Conservation (phyloP, 2,888 invertebrate species). For the Diplazon laetatorius region DNA sequence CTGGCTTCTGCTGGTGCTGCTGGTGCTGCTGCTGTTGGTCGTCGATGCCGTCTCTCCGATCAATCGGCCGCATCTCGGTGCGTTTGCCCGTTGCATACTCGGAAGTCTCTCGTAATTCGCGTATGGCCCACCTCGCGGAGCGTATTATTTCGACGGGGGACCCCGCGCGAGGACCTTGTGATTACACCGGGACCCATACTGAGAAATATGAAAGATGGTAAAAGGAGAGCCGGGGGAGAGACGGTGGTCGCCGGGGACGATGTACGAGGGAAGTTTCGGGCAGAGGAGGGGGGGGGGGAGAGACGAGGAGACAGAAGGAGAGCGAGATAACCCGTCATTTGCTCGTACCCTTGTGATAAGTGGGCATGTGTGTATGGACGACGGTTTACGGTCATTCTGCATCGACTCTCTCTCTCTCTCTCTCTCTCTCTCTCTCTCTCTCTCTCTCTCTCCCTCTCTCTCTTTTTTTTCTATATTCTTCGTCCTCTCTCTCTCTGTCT, state of each 20-base stretch:
- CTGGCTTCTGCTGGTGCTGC: slow-evolving; percentile 30
- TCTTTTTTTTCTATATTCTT: not conserved
- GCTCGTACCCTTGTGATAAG: slow-evolving; percentile 69
- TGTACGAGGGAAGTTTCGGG: slow-evolving; percentile 27
- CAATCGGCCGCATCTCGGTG: slow-evolving; percentile 72
- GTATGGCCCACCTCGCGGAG: slow-evolving; percentile 65
- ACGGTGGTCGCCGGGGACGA: slow-evolving; percentile 35
- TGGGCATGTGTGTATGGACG: slow-evolving; percentile 61
- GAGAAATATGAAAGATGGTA: slow-evolving; percentile 26
- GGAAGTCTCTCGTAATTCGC: slow-evolving; percentile 76
- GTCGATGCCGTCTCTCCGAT: slow-evolving; percentile 64
- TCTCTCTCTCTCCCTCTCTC: not conserved
- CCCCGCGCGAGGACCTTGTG: slow-evolving; percentile 66
- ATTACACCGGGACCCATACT: slow-evolving; percentile 60
- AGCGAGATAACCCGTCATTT: slow-evolving; percentile 73
- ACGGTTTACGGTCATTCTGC: slow-evolving; percentile 65
- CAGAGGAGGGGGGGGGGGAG: slow-evolving; percentile 62
- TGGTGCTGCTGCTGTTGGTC: slow-evolving; percentile 50
- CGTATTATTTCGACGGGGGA: slow-evolving; percentile 75
- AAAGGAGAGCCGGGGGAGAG: slow-evolving; percentile 23
- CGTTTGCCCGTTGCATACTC: slow-evolving; percentile 65
- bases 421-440: slow-evolving; percentile 6
- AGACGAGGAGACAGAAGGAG: slow-evolving; percentile 62
- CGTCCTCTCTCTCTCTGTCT: not conserved
- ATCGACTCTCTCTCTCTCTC: slow-evolving; percentile 33